Evolutionary conservation across 2,113 vertebrate species (phyloP), one percentile per base, ranked within the genome.

Genomic region (Engystomops pustulosus): DNA sequence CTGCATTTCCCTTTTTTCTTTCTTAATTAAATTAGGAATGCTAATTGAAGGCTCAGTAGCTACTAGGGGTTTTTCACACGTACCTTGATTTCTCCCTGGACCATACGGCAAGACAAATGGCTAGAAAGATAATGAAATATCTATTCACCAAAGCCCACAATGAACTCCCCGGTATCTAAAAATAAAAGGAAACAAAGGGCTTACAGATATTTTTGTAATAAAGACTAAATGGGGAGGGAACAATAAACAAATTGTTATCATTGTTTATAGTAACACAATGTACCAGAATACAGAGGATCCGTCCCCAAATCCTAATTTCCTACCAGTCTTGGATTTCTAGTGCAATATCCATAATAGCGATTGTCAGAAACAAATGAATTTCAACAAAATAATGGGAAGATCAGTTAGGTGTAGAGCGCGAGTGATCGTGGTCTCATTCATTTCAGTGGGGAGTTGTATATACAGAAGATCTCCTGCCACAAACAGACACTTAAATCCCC

Each of bases 61-160:
- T 69, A 10, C 18, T 20, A 34, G 34, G 4, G 34, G 69, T 12
- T 15, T 14, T 71, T 71, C 23, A 45, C 58, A 30, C 23, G 5
- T 25, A 11, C 36, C 38, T 45, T 12, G 68, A 2, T 44, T 41
- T 44, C n/a, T 70, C 68, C 3, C 36, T 25, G 36, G 68, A n/a
- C 68, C 20, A 12, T 41, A 3, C 25, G 41, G 68, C 5, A n/a
- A 41, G 18, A n/a, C 20, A 44, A 44, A 44, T 17, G 20, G 20
- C 68, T 69, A n/a, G 36, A n/a, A 27, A 71, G 69, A 71, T 71
- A 45, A 45, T 71, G 36, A 45, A 71, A 4, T 71, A 27, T 71
- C 38, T 71, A 45, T 45, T 71, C n/a, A 45, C n/a, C 7, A 11
- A 45, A 71, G 41, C 9, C 7, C 11, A 45, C 69, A 44, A 25